phyloP scores from a whole-genome alignment of 2,888 invertebrate genomes.

The Tenthredo notha region DNA sequence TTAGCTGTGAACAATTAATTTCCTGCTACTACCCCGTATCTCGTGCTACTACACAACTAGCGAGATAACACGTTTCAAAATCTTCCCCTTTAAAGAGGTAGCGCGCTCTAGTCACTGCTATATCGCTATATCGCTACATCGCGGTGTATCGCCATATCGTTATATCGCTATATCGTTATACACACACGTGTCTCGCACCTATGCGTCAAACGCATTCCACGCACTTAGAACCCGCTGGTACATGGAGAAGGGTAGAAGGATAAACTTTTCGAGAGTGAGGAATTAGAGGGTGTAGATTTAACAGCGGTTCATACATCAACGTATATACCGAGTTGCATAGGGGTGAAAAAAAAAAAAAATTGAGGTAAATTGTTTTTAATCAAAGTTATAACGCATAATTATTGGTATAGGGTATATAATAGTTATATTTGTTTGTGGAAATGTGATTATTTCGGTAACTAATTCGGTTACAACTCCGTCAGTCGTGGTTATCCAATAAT shows the following conservation, averaged over 20 bases:
- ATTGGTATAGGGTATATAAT: neutral
- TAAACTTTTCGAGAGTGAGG: neutral
- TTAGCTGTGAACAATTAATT: constrained; percentile 52
- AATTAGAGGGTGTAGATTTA: neutral
- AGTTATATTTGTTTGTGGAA: constrained; percentile 16
- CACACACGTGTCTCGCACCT: constrained; percentile 1
- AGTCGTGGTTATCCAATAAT: constrained; percentile 54
- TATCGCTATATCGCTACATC: neutral
- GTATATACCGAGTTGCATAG: neutral
- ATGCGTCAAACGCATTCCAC: constrained; percentile 21
- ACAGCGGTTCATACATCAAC: neutral
- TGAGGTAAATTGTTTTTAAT: neutral
- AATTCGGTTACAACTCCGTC: constrained; percentile 53
- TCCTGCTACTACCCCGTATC: constrained; percentile 36
- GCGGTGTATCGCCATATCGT: neutral
- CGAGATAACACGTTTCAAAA: constrained; percentile 29
- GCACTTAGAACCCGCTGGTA: constrained; percentile 4
- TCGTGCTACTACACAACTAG: neutral
- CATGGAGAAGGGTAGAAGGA: neutral
- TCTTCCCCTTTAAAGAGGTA: neutral
- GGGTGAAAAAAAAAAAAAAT: neutral
- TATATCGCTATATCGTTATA: neutral
- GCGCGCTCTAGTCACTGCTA: neutral
- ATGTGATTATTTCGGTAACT: constrained; percentile 51
- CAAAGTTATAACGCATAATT: neutral